Conservation (phyloP, 1,140 invertebrate species). For the Papilio polytes region DNA sequence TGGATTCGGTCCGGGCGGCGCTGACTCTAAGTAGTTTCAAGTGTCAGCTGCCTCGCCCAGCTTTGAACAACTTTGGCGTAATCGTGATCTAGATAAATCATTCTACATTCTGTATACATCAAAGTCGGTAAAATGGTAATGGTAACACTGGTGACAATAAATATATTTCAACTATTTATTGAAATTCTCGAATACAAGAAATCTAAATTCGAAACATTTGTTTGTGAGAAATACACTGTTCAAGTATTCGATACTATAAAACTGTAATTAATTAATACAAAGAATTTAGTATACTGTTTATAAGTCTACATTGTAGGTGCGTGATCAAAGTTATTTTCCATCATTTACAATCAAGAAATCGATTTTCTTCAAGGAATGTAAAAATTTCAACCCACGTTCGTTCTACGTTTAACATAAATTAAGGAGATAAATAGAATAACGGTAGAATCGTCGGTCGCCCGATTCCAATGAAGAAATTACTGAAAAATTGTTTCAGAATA, state of each 20-base stretch:
- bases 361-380: neutral
- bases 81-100: slow-evolving; percentile 1
- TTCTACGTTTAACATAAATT: slow-evolving; percentile 4
- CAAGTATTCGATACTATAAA: neutral
- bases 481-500: slow-evolving; percentile 3
- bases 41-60: slow-evolving; percentile 13
- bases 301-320: no score
- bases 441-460: neutral
- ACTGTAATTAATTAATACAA: neutral
- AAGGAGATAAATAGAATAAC: neutral
- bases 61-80: slow-evolving; percentile 29
- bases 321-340: neutral
- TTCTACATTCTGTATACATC: neutral
- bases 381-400: neutral
- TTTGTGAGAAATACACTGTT: neutral
- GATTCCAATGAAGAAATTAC: slow-evolving; percentile 8
- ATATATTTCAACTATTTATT: neutral
- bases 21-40: slow-evolving; percentile 35
- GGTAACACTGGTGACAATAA: neutral
- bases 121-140: neutral
- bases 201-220: neutral
- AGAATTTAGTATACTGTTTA: no score
- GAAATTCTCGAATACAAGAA: neutral
- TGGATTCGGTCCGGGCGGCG: slow-evolving; percentile 11
- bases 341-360: neutral